A percentile compares a stretch with the other conserved stretches of the same genome.
Evolutionary conservation across 2,888 invertebrate genomes (phyloP).

Genomic region (Polydesmus complanatus): DNA sequence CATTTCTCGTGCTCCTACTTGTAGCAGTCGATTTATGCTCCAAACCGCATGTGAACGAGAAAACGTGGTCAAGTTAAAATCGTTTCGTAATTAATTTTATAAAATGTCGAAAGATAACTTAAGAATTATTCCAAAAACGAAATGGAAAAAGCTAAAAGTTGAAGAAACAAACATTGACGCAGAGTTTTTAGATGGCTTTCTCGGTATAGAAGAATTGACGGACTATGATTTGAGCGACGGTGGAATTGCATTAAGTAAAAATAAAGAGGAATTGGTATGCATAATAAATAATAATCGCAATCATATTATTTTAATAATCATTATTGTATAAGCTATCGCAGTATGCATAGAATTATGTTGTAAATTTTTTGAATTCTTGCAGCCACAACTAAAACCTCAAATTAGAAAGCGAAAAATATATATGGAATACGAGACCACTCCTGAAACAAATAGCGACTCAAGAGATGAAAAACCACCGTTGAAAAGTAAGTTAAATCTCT

Average conservation of each 20-base stretch:
- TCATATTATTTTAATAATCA: too few species aligned
- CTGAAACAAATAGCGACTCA: not conserved
- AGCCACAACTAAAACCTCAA: constrained; percentile 17
- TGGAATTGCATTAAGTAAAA: too few species aligned
- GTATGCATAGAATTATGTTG: too few species aligned
- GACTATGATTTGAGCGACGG: constrained; percentile 41
- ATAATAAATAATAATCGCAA: constrained; percentile 9
- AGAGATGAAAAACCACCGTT: not conserved
- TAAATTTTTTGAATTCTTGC: too few species aligned
- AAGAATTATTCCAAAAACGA: not conserved
- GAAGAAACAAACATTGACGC: constrained; percentile 20
- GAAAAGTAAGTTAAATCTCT: not conserved
- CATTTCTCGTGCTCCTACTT: too few species aligned
- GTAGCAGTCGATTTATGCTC: too few species aligned
- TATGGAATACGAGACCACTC: constrained; percentile 22
- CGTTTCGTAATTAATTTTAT: not conserved
- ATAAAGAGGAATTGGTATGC: constrained; percentile 31
- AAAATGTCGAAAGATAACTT: not conserved
- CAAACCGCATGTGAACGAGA: too few species aligned
- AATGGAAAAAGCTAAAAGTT: constrained; percentile 22
- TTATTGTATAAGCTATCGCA: too few species aligned
- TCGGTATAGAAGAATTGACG: constrained; percentile 63
- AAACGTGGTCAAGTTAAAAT: too few species aligned
- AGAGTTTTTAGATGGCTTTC: constrained; percentile 47
- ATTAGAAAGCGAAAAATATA: constrained; percentile 30